Evolutionary conservation across 1,140 invertebrate genomes (phyloP).

Genomic region (Copidosoma floridanum): DNA sequence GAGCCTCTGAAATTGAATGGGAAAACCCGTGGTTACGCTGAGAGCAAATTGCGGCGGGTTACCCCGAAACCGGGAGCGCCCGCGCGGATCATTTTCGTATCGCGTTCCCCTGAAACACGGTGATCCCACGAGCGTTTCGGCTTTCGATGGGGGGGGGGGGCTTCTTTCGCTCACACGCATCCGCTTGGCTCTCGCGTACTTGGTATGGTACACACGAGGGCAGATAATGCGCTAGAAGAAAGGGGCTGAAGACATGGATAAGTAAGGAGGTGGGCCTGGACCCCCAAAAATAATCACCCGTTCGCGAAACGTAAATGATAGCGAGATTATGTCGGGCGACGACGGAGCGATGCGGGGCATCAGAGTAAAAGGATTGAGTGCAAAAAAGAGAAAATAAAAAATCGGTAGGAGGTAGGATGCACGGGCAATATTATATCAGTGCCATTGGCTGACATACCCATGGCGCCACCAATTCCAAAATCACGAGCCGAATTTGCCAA

Average conservation of each 20-base stretch:
- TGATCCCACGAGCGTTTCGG: too few relatives aligned
- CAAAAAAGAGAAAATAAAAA: not conserved
- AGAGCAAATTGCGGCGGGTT: slow-evolving; percentile 5
- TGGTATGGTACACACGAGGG: too few relatives aligned
- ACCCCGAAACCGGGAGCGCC: not conserved
- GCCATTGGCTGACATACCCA: not conserved
- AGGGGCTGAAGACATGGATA: not conserved
- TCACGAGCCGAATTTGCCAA: too few relatives aligned
- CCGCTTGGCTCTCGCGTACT: too few relatives aligned
- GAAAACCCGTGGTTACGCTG: not conserved
- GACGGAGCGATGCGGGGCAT: not conserved
- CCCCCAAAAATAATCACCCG: slow-evolving; percentile 41
- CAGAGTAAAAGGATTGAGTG: not conserved
- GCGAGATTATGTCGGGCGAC: slow-evolving; percentile 35
- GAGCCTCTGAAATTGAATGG: slow-evolving; percentile 1
- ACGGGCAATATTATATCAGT: not conserved
- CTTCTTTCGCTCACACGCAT: too few relatives aligned
- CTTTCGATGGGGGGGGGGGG: too few relatives aligned
- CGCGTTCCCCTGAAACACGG: too few relatives aligned
- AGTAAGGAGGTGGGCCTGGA: slow-evolving; percentile 10
- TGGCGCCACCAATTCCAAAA: too few relatives aligned
- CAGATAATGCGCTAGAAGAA: too few relatives aligned
- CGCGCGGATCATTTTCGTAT: too few relatives aligned
- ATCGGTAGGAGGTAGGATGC: not conserved
- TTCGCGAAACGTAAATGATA: slow-evolving; percentile 44